Evolutionary conservation across 2,888 invertebrate species (phyloP), one percentile per base, ranked within the genome.

Genomic region (Drosophila parthenogenetica): DNA sequence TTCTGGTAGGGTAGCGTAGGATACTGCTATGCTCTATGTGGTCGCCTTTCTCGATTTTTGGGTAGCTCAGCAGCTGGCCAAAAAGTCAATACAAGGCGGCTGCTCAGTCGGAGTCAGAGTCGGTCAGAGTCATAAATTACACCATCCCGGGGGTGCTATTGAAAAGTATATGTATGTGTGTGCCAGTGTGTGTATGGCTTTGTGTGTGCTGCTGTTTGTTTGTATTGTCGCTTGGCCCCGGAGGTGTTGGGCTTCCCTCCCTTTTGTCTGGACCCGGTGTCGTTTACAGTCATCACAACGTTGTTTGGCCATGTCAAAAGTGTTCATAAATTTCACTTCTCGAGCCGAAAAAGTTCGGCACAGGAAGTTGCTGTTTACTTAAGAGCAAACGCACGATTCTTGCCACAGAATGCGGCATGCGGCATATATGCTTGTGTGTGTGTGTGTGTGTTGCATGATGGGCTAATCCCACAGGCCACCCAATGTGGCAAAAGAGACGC

Each of bases 311-410:
- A 72, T 86, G 83, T 83, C 83, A 83, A 84, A 87, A 80, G 80
- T 84, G 89, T 88, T 88, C 83, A 88, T 88, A 84, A 88, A 84
- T 84, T 84, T 70, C 60, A 66, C 45, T 55, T 70, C 65, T 53
- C 49, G 59, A 66, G 32, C 65, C 74, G 22, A 25, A 49, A 63
- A 60, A 65, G 65, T 87, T 87, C 63, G 66, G 72, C 82, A 88
- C 87, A 88, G 89, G 89, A 84, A 88, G 89, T 84, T 80, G 59
- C 64, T 84, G 89, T 88, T 88, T 84, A 84, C 89, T 86, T 84
- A 80, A 73, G 58, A 55, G 49, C 35, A 49, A 51, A 51, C 49
- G 60, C 45, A 57, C 49, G 49, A 54, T 40, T 32, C 37, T 51
- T 61, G 68, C 53, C 64, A 29, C 61, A 72, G 72, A 73, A 69